phyloP scores from a whole-genome alignment of 2,888 invertebrate species.

The Laothoe populi region DNA sequence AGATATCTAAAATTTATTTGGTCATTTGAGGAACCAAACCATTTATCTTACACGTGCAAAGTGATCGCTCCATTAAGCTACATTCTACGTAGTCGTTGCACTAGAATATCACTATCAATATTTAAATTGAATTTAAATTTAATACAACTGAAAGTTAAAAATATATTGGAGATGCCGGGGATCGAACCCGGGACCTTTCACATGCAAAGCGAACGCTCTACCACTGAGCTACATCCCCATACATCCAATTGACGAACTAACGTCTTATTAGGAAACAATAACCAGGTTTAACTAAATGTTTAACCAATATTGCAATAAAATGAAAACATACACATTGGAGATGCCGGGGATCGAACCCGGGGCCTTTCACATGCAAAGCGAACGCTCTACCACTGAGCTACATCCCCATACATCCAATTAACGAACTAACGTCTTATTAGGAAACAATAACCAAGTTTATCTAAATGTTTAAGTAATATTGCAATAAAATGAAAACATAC shows the following conservation, averaged over 20 bases:
- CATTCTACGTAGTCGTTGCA: too few relatives aligned
- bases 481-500: too few relatives aligned
- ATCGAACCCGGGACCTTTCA: constrained; percentile 99
- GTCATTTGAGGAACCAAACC: too few relatives aligned
- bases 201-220: constrained; percentile 99
- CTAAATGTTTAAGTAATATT: too few relatives aligned
- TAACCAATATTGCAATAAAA: background rate
- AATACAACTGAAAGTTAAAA: background rate
- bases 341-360: constrained; percentile 98
- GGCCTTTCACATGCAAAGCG: constrained; percentile 99
- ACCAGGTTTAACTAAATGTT: background rate
- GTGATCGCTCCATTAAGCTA: too few relatives aligned
- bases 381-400: constrained; percentile 99
- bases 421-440: too few relatives aligned
- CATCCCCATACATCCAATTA: constrained; percentile 91
- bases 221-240: constrained; percentile 98
- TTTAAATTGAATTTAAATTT: too few relatives aligned
- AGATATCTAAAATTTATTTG: too few relatives aligned
- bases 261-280: background rate
- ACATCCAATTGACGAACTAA: background rate
- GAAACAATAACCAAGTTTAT: too few relatives aligned
- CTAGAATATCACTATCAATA: too few relatives aligned
- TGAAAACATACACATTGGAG: constrained; percentile 82
- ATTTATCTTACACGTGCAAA: too few relatives aligned
- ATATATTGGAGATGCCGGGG: constrained; percentile 92